Percentiles rank a stretch among this genome's conserved stretches.
phyloP scores from a whole-genome alignment of 2,888 invertebrate genomes.

The Drepanosiphum platanoidis region DNA sequence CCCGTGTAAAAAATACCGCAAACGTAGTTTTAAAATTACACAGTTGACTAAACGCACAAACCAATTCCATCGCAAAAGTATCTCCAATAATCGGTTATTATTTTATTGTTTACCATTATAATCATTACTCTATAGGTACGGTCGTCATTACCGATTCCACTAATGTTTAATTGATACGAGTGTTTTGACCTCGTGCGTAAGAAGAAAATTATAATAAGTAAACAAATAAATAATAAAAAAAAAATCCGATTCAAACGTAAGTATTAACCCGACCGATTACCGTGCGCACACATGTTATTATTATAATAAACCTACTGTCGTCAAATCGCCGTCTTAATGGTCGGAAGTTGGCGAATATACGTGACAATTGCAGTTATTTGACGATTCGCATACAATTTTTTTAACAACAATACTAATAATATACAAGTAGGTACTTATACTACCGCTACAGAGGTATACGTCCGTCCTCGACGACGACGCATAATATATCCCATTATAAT shows the following conservation, averaged over 20 bases:
- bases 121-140: neutral
- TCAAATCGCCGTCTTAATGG: neutral
- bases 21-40: neutral
- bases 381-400: neutral
- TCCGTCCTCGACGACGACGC: neutral
- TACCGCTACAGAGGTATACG: too few relatives aligned
- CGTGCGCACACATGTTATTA: neutral
- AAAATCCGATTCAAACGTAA: neutral
- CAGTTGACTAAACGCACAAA: conserved; percentile 17
- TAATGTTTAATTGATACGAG: conserved; percentile 26
- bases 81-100: neutral
- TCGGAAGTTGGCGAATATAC: neutral
- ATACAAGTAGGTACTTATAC: too few relatives aligned
- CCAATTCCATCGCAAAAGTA: neutral
- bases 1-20: conserved; percentile 15
- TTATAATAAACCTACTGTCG: neutral
- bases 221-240: neutral
- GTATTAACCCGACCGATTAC: neutral
- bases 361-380: neutral
- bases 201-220: neutral
- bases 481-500: neutral
- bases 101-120: conserved; percentile 6
- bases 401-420: neutral
- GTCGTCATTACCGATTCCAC: conserved; percentile 5
- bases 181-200: neutral